phyloP scores from a whole-genome alignment of 1,140 invertebrate genomes.

The Holotrichia oblita region DNA sequence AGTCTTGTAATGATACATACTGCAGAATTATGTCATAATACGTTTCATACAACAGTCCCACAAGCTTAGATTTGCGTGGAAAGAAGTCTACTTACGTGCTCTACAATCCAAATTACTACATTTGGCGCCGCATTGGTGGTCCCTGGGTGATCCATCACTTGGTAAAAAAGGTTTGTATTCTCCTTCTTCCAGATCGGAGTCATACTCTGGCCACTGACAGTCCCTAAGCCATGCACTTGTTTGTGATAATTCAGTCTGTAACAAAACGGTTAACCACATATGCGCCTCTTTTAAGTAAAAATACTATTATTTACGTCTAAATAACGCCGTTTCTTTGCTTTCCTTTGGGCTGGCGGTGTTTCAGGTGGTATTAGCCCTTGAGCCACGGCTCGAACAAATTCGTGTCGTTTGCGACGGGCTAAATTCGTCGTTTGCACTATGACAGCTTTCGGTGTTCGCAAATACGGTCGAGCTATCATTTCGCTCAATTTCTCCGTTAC shows the following conservation, averaged over 20 bases:
- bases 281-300: background rate
- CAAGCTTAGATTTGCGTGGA: no score
- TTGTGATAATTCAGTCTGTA: constrained; percentile 57
- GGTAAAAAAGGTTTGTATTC: constrained; percentile 43
- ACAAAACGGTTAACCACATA: constrained; percentile 5
- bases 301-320: constrained; percentile 59
- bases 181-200: constrained; percentile 67
- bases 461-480: constrained; percentile 72
- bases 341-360: constrained; percentile 67
- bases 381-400: constrained; percentile 72
- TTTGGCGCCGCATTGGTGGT: constrained; percentile 55
- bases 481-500: constrained; percentile 73
- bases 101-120: constrained; percentile 54
- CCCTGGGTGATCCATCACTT: constrained; percentile 47
- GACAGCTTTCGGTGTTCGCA: constrained; percentile 69
- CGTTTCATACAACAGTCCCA: no score
- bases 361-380: constrained; percentile 75
- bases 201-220: constrained; percentile 70
- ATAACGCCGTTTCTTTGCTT: constrained; percentile 60
- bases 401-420: constrained; percentile 70
- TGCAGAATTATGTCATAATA: no score
- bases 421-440: constrained; percentile 71
- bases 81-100: constrained; percentile 25
- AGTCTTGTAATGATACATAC: no score
- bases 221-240: constrained; percentile 63